These are phyloP conservation scores for Bedellia somnulentella DNA, from an alignment of 2,888 invertebrate genomes.

Conservation along the genomic window DNA sequence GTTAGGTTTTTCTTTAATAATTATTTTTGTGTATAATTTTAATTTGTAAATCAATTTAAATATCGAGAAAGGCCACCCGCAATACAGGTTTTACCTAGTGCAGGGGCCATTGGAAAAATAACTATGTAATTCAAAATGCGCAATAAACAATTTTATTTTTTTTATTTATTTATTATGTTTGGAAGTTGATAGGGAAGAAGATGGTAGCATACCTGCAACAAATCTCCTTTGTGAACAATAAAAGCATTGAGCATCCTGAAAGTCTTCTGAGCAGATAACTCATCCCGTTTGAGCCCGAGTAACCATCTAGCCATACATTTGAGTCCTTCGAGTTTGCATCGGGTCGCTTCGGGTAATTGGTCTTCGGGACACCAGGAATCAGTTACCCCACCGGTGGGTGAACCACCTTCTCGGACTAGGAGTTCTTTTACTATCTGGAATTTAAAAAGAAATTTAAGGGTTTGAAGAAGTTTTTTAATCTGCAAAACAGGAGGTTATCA, in stretches of 20 bases:
- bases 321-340: constrained; percentile 90
- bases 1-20: no score
- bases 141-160: no score
- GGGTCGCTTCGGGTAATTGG: constrained; percentile 85
- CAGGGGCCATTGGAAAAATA: no score
- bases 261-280: constrained; percentile 87
- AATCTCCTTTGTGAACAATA: constrained; percentile 88
- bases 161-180: no score
- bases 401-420: constrained; percentile 79
- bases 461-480: not conserved
- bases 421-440: constrained; percentile 89
- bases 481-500: no score
- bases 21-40: no score
- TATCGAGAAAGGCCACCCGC: no score
- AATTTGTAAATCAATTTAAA: no score
- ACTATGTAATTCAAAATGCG: no score
- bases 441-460: not conserved
- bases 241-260: constrained; percentile 94
- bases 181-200: no score
- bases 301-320: constrained; percentile 98
- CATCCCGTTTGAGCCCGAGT: constrained; percentile 85
- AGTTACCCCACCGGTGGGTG: constrained; percentile 47
- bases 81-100: no score
- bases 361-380: constrained; percentile 85
- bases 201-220: constrained; percentile 63